Evolutionary conservation across 2,113 vertebrate species (phyloP).

Genomic region (Ceratotherium simum): DNA sequence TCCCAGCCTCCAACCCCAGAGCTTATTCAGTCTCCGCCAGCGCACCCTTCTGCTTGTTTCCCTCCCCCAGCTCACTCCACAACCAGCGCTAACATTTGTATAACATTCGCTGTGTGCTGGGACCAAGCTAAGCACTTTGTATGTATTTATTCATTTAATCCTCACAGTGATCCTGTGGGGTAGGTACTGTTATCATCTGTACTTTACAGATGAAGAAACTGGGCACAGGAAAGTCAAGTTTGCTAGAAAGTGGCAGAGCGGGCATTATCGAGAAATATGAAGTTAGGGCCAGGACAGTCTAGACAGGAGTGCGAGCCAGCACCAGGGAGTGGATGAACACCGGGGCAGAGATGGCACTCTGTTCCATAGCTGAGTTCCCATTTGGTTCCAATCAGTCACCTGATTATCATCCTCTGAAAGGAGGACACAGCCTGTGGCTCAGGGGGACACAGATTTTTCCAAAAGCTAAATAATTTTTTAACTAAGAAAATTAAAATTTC

Average conservation of each 20-base stretch:
- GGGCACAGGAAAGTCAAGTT: not conserved
- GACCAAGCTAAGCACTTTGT: not conserved
- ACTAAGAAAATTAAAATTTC: slow-evolving; percentile 43
- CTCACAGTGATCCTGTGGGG: not conserved
- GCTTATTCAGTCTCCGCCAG: not conserved
- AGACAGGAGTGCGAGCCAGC: not conserved
- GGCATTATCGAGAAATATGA: not conserved
- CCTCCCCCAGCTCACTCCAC: not conserved
- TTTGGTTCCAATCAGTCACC: not conserved
- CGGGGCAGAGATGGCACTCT: not conserved
- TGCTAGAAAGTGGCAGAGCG: not conserved
- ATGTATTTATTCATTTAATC: not conserved
- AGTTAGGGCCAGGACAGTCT: not conserved
- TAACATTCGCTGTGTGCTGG: not conserved
- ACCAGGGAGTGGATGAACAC: not conserved
- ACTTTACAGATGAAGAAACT: not conserved
- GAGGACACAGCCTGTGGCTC: not conserved
- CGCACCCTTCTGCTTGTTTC: not conserved
- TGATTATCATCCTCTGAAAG: not conserved
- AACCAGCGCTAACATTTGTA: not conserved
- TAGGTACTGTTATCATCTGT: not conserved
- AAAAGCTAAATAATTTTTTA: not conserved
- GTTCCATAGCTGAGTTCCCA: not conserved
- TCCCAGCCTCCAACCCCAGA: not conserved
- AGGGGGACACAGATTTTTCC: not conserved